These are phyloP conservation scores for Thumatha senex DNA, from an alignment of 2,888 invertebrate genomes.

Conservation along the genomic window DNA sequence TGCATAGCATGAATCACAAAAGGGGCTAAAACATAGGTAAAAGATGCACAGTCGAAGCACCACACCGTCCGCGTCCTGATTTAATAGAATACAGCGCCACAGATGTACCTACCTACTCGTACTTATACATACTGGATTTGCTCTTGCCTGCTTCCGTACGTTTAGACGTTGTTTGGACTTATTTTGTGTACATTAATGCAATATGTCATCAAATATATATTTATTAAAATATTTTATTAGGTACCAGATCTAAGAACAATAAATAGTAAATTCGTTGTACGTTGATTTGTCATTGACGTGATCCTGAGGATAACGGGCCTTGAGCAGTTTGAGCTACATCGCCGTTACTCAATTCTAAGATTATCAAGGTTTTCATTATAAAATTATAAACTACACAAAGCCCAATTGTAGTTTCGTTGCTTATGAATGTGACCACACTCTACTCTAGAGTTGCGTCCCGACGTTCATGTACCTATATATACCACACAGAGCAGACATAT, in stretches of 20 bases:
- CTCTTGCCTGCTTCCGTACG: conserved; percentile 40
- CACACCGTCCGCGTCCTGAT: conserved; percentile 61
- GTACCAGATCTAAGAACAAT: too few relatives aligned
- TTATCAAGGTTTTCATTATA: too few relatives aligned
- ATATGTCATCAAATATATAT: not conserved
- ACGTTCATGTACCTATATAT: too few relatives aligned
- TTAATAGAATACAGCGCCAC: conserved; percentile 71
- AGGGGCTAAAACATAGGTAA: conserved; percentile 51
- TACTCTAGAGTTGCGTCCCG: too few relatives aligned
- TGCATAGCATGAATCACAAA: conserved; percentile 76
- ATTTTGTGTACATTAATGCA: conserved; percentile 50
- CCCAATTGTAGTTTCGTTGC: too few relatives aligned
- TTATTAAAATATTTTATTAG: not conserved
- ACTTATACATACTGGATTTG: conserved; percentile 8
- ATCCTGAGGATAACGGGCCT: too few relatives aligned
- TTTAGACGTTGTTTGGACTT: conserved; percentile 38
- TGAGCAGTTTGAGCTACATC: too few relatives aligned
- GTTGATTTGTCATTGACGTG: not conserved
- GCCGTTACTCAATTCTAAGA: too few relatives aligned
- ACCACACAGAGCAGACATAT: too few relatives aligned
- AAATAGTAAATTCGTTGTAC: too few relatives aligned
- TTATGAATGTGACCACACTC: too few relatives aligned
- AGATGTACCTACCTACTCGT: conserved; percentile 47
- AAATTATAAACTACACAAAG: too few relatives aligned
- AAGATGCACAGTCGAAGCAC: conserved; percentile 44